Conservation (phyloP, 2,888 invertebrate species). For the Deilephila porcellus region DNA sequence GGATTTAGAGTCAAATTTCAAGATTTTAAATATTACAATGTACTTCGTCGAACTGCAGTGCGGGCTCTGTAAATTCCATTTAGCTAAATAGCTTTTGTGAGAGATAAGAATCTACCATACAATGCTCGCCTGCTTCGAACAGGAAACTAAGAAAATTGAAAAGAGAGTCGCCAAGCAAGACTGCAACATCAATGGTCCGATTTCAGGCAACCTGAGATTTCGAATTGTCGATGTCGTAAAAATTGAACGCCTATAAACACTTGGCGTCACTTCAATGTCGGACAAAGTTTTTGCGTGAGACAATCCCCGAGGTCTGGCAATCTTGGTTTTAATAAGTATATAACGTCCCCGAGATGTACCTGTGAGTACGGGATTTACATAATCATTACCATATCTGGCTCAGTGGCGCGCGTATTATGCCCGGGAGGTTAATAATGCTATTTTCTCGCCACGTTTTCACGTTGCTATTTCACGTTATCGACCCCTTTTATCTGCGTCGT, state of each 20-base stretch:
- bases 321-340: conserved; percentile 84
- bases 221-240: conserved; percentile 77
- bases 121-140: conserved; percentile 78
- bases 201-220: conserved; percentile 79
- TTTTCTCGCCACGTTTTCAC: conserved; percentile 85
- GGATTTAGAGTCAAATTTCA: conserved; percentile 79
- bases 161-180: conserved; percentile 81
- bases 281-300: conserved; percentile 74
- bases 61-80: conserved; percentile 85
- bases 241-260: conserved; percentile 76
- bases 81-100: conserved; percentile 84
- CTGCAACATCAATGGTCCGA: conserved; percentile 78
- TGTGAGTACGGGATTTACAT: conserved; percentile 83
- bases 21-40: conserved; percentile 84
- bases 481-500: conserved; percentile 81
- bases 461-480: conserved; percentile 83
- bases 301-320: conserved; percentile 76
- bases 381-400: conserved; percentile 85
- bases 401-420: conserved; percentile 83
- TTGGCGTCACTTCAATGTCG: conserved; percentile 58
- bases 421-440: conserved; percentile 85
- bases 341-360: conserved; percentile 83
- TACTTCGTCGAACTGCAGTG: conserved; percentile 84
- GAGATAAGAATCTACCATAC: conserved; percentile 84
- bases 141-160: conserved; percentile 84